phyloP scores from a whole-genome alignment of 2,888 invertebrate species.

The Ichneumon xanthorius region DNA sequence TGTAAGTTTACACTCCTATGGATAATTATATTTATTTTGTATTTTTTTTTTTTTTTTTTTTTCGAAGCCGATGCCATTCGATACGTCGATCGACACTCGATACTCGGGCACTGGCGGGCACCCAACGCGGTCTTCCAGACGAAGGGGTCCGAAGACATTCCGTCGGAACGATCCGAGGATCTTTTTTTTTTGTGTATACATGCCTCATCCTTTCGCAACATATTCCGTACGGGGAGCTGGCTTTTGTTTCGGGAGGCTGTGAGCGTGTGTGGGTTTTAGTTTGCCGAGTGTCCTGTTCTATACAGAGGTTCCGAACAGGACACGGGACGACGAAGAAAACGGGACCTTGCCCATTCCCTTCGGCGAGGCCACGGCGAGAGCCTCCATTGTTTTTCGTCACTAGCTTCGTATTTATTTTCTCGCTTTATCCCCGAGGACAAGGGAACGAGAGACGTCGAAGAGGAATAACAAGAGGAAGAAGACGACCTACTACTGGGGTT shows the following conservation, averaged over 20 bases:
- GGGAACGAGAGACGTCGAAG: conserved; percentile 62
- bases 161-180: conserved; percentile 22
- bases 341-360: conserved; percentile 57
- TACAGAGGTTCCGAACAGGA: conserved; percentile 7
- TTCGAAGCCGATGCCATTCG: conserved; percentile 41
- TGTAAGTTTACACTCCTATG: conserved; percentile 26
- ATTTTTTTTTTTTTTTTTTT: too few relatives aligned
- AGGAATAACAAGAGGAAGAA: conserved; percentile 64
- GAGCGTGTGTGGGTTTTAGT: not conserved
- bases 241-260: conserved; percentile 20
- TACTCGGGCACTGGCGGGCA: conserved; percentile 45
- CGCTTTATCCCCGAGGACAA: conserved; percentile 34
- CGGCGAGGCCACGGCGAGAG: conserved; percentile 32
- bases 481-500: conserved; percentile 63
- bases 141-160: conserved; percentile 47
- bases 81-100: conserved; percentile 62
- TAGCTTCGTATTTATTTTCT: conserved; percentile 65
- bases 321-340: conserved; percentile 43
- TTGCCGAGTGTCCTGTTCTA: conserved; percentile 36
- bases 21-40: not conserved
- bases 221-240: conserved; percentile 1
- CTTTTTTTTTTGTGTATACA: conserved; percentile 11
- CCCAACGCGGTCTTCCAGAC: conserved; percentile 57
- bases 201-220: conserved; percentile 25
- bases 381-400: conserved; percentile 77